A percentile compares a stretch with the other conserved stretches of the same genome.
phyloP scores from a whole-genome alignment of 2,888 invertebrate species.

The Chymomyza caudatula region DNA sequence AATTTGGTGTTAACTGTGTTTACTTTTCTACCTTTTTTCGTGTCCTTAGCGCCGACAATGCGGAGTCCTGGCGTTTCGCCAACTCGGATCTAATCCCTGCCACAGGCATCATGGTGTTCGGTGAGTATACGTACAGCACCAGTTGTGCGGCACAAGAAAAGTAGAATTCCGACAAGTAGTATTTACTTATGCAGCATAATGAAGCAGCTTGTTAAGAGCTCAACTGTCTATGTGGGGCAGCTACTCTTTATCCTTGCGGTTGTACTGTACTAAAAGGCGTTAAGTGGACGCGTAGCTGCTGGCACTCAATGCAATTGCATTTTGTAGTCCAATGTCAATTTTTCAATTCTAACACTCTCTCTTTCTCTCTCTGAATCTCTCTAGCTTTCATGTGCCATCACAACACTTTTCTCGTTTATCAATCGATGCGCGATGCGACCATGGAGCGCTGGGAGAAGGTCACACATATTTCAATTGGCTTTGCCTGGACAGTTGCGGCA shows the following conservation, averaged over 20 bases:
- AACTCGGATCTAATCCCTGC: conserved; percentile 87
- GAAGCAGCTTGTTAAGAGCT: not conserved
- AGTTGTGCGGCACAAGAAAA: conserved; percentile 1
- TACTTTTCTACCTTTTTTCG: conserved; percentile 38
- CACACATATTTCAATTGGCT: conserved; percentile 87
- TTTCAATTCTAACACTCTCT: conserved; percentile 9
- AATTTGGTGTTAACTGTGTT: conserved; percentile 71
- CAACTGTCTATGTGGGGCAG: not conserved
- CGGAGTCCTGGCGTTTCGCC: conserved; percentile 85
- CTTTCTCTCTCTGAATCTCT: conserved; percentile 20
- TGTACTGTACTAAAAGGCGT: not conserved
- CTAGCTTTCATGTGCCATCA: conserved; percentile 94
- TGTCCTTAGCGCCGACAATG: conserved; percentile 80
- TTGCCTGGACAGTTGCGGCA: conserved; percentile 85
- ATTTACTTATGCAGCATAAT: conserved; percentile 16
- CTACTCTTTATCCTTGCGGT: too few relatives aligned
- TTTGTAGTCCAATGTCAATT: conserved; percentile 4
- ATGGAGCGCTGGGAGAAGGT: conserved; percentile 88
- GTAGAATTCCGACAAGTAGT: not conserved
- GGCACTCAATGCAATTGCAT: not conserved
- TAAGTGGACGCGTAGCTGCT: not conserved
- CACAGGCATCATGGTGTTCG: conserved; percentile 91
- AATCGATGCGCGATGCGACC: conserved; percentile 86
- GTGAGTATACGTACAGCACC: conserved; percentile 78
- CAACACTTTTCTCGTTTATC: conserved; percentile 90